Percentiles rank a stretch among this genome's conserved stretches.
phyloP scores from a whole-genome alignment of 2,797 vertebrate genomes.

The Gambelia wislizenii region DNA sequence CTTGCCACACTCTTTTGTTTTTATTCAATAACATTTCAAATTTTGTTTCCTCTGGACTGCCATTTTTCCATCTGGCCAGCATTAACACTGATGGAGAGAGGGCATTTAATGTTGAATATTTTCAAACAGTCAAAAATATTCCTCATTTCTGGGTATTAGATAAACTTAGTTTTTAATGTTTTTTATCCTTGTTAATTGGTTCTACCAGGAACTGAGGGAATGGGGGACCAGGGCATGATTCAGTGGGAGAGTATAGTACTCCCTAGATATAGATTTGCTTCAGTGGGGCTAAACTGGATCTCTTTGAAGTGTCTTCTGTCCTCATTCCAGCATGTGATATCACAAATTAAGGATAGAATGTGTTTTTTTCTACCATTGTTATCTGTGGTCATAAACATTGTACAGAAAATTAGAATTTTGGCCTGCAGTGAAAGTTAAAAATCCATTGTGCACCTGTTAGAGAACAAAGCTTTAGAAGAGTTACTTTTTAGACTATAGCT shows the following conservation, averaged over 20 bases:
- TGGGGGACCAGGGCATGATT: not conserved
- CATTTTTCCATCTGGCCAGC: not conserved
- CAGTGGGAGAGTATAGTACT: not conserved
- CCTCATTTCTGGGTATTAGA: not conserved
- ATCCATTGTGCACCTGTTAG: not conserved
- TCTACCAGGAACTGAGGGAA: not conserved
- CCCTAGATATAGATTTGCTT: not conserved
- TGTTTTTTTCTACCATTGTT: not conserved
- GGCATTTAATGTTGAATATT: not conserved
- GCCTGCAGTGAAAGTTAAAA: not conserved
- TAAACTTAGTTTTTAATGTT: not conserved
- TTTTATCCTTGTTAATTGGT: not conserved
- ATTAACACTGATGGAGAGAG: not conserved
- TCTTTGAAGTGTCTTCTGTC: not conserved
- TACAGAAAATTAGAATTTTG: not conserved
- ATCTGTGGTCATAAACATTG: not conserved
- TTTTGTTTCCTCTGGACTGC: not conserved
- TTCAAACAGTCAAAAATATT: no score
- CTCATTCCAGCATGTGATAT: not conserved
- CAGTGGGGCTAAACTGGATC: not conserved
- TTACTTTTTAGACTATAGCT: no score
- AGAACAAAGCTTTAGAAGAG: no score
- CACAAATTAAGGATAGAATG: not conserved
- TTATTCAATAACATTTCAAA: not conserved
- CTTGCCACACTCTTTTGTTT: not conserved